Evolutionary conservation across 37 sponge, comb jelly and placozoan genomes (phyloP), one percentile per base, ranked within the genome.

Genomic region (Agelas oroides): DNA sequence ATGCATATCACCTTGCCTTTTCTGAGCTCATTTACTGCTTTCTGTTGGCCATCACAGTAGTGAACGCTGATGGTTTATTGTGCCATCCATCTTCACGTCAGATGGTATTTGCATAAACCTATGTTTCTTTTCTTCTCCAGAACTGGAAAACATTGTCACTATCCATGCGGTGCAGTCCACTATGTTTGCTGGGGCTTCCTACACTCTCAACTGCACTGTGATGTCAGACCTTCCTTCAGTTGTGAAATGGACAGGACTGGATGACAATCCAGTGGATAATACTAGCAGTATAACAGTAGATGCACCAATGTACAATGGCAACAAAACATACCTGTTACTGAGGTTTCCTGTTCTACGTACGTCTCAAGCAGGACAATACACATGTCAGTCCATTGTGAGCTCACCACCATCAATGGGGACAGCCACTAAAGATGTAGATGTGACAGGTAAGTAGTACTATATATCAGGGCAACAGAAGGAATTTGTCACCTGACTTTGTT

Each of bases 341-440:
- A 63, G 39, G 33, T 77, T 77, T 41, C 13, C n/a, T 23, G 18
- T 11, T 3, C 32, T 77, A 12, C 37, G 65, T 1, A 77, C 78
- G 19, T 77, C 78, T 21, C 78, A 63, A 8, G 59, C 41, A n/a
- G 78, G 64, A 39, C 16, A 12, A 1, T 77, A 77, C 78, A 34
- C 30, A 17, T 77, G 78, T 30, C 25, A 36, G 16, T 77, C 78
- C 2, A 36, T 32, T 23, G 35, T 36, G 60, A 46, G 13, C 35
- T 21, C 15, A 11, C 64, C 64, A 1, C 1, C 5, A 38, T 77
- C 78, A 21, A n/a, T 58, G 41, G 34, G 46, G 17, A 24, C 11
- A 17, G 78, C 28, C 24, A n/a, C 65, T 13, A 5, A 1, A 32
- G 60, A 36, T 1, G 27, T 77, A 6, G 19, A 8, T 35, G 64